phyloP scores from a whole-genome alignment of 2,797 vertebrate species.

The Siniperca scherzeri region DNA sequence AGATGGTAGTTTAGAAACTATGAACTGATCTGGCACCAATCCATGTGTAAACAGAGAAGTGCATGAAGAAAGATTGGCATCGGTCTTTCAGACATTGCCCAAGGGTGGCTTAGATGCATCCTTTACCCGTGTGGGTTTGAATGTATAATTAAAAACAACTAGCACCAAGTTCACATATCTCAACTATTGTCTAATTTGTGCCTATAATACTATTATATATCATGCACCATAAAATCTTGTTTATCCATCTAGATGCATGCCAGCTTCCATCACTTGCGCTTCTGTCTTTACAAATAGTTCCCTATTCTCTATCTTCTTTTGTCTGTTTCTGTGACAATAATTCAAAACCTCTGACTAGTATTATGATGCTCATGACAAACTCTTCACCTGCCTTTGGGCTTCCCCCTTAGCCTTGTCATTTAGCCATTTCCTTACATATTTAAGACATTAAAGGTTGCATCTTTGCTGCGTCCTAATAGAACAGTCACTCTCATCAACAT shows the following conservation, averaged over 20 bases:
- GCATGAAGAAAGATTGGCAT: constrained; percentile 10
- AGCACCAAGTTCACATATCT: neutral
- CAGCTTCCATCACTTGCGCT: neutral
- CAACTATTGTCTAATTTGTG: neutral
- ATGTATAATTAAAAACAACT: neutral
- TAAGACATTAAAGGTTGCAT: neutral
- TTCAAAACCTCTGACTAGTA: neutral
- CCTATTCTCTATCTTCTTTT: neutral
- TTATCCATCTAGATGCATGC: neutral
- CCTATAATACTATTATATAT: neutral
- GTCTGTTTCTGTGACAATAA: neutral
- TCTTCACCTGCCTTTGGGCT: neutral
- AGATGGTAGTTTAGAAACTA: constrained; percentile 25
- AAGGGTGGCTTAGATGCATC: constrained; percentile 21
- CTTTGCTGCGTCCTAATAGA: constrained; percentile 37
- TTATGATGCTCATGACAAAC: constrained; percentile 10
- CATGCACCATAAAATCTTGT: neutral
- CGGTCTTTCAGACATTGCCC: neutral
- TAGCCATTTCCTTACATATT: neutral
- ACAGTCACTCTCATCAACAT: constrained; percentile 52
- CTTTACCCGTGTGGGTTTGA: neutral
- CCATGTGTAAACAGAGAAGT: constrained; percentile 16
- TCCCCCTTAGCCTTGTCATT: neutral
- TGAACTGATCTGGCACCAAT: constrained; percentile 33
- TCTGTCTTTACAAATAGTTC: neutral